phyloP scores from a whole-genome alignment of 2,888 invertebrate genomes.

The Bombyx huttoni region DNA sequence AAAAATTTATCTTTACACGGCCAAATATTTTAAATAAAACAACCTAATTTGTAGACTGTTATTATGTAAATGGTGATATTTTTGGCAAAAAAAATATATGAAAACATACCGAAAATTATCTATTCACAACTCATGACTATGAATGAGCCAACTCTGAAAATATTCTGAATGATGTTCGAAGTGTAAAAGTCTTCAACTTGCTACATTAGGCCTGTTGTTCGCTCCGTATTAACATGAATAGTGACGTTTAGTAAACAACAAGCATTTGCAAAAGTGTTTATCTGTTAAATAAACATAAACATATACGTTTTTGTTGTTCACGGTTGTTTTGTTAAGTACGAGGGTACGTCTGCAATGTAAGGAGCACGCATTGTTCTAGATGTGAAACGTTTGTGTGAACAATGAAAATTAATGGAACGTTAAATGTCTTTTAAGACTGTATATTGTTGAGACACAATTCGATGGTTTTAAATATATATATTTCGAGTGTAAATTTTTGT shows the following conservation, averaged over 20 bases:
- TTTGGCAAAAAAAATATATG: not conserved
- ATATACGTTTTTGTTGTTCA: not conserved
- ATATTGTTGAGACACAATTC: too few species aligned
- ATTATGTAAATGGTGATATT: too few species aligned
- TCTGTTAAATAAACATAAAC: not conserved
- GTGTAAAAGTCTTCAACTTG: conserved; percentile 1
- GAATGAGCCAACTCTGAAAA: conserved; percentile 1
- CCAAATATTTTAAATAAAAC: too few species aligned
- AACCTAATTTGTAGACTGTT: too few species aligned
- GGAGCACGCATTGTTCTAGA: not conserved
- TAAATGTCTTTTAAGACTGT: not conserved
- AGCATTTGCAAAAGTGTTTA: not conserved
- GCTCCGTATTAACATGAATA: conserved; percentile 1
- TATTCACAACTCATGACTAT: conserved; percentile 4
- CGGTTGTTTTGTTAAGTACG: not conserved
- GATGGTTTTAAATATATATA: too few species aligned
- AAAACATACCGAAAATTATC: not conserved
- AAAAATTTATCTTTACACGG: too few species aligned
- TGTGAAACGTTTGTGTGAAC: not conserved
- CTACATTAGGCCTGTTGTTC: conserved; percentile 1
- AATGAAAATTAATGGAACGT: not conserved
- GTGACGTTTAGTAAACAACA: not conserved
- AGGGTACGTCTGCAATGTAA: not conserved
- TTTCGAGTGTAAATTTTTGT: too few species aligned
- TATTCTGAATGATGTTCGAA: conserved; percentile 2